These are phyloP conservation scores for Dolichotis patagonum DNA, from an alignment of 2,113 vertebrate genomes.

Conservation along the genomic window DNA sequence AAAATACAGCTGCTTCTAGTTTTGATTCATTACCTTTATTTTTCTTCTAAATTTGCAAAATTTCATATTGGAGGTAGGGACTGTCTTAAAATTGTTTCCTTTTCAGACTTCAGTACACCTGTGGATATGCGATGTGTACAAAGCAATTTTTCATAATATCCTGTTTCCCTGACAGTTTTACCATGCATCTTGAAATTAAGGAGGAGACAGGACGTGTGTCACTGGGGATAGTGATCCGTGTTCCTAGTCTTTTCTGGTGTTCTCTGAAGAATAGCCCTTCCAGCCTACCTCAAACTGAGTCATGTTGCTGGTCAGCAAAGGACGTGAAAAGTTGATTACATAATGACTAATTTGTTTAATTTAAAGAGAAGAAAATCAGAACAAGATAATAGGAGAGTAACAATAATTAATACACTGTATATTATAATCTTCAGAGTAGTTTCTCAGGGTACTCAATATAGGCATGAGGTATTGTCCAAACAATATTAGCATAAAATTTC, in stretches of 20 bases:
- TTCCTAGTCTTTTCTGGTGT: accelerated
- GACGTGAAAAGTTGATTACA: too few relatives aligned
- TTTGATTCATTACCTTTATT: neutral
- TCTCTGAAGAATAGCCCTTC: too few relatives aligned
- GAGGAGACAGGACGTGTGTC: accelerated
- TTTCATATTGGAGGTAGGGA: neutral
- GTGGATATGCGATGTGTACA: neutral
- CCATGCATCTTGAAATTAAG: neutral
- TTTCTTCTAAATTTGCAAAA: neutral
- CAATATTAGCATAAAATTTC: too few relatives aligned
- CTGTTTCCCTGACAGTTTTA: neutral
- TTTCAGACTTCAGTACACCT: neutral
- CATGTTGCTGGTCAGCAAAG: neutral
- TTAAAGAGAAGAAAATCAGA: neutral
- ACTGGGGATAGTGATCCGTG: too few relatives aligned
- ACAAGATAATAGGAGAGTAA: neutral
- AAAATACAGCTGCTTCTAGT: neutral
- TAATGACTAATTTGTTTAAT: neutral
- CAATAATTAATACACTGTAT: neutral
- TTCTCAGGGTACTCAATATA: neutral
- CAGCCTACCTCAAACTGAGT: neutral
- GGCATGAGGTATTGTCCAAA: neutral
- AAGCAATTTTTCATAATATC: neutral
- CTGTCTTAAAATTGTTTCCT: neutral
- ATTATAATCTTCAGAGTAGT: neutral